phyloP scores from a whole-genome alignment of 2,797 vertebrate species.

The Strix occidentalis region DNA sequence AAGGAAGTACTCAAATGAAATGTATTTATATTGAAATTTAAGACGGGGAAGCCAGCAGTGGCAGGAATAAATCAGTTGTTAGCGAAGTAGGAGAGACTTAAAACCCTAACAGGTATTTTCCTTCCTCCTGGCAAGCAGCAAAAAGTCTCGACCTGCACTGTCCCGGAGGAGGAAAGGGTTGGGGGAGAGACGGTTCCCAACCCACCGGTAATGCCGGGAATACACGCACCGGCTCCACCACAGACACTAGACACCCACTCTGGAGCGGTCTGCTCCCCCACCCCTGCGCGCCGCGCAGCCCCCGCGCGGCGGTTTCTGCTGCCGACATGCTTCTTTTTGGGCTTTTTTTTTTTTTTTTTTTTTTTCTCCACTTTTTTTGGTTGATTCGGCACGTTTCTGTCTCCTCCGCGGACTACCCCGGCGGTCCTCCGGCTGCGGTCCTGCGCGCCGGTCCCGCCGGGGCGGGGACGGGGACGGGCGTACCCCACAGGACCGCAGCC shows the following conservation, averaged over 20 bases:
- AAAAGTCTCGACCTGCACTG: accelerated
- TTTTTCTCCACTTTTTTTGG: too few species aligned
- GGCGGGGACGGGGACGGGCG: too few species aligned
- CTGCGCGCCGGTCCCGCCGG: background rate
- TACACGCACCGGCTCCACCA: accelerated
- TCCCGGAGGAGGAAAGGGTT: too few species aligned
- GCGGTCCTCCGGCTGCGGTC: background rate
- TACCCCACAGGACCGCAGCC: too few species aligned
- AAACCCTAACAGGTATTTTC: background rate
- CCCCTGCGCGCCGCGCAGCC: background rate
- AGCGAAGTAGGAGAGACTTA: background rate
- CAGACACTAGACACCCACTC: accelerated
- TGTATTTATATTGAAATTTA: background rate
- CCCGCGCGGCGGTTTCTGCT: background rate
- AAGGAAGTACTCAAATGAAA: background rate
- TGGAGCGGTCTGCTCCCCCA: too few species aligned
- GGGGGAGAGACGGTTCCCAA: background rate
- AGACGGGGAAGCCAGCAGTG: background rate
- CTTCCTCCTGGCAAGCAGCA: background rate
- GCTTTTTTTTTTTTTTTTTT: too few species aligned
- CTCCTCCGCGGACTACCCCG: too few species aligned
- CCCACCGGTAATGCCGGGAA: background rate
- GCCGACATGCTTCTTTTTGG: too few species aligned
- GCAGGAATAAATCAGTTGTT: background rate
- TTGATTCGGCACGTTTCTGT: too few species aligned